A percentile compares a stretch with the other conserved stretches of the same genome.
Conservation (phyloP, 1,140 invertebrate genomes). For the Lethocerus indicus region DNA sequence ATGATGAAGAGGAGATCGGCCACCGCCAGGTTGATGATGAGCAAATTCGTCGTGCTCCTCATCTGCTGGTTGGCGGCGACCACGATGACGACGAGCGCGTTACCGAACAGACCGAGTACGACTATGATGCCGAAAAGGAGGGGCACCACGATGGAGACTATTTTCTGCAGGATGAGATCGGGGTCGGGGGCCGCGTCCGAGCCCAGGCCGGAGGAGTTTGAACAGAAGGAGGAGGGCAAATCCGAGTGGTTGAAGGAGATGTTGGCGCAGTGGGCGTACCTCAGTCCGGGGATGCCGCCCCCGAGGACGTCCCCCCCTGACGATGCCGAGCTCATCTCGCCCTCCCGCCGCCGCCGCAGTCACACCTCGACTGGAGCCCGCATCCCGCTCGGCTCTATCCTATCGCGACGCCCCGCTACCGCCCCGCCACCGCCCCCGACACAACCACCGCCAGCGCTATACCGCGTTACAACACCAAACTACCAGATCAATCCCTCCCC, state of each 20-base stretch:
- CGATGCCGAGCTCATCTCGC: too few species aligned
- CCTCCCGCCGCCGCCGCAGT: too few species aligned
- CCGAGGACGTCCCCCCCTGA: too few species aligned
- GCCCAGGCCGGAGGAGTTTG: not conserved
- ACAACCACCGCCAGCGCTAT: too few species aligned
- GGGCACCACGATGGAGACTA: conserved; percentile 59
- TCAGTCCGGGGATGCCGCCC: conserved; percentile 3
- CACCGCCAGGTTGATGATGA: conserved; percentile 75
- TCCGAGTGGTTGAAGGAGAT: conserved; percentile 9
- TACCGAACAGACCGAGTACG: conserved; percentile 73
- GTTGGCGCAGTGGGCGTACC: conserved; percentile 13
- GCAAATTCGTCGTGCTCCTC: conserved; percentile 81
- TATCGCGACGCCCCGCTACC: too few species aligned
- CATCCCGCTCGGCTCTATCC: too few species aligned
- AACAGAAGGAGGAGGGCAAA: conserved; percentile 11
- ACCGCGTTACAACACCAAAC: too few species aligned
- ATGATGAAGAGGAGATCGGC: conserved; percentile 89
- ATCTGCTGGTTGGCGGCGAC: conserved; percentile 75
- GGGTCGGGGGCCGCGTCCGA: conserved; percentile 17
- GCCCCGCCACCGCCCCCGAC: too few species aligned
- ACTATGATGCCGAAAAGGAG: conserved; percentile 78
- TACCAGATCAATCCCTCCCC: too few species aligned
- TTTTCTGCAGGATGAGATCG: conserved; percentile 29
- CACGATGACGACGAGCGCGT: conserved; percentile 55
- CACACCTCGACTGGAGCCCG: too few species aligned